Evolutionary conservation across 2,113 vertebrate species (phyloP).

Genomic region (Chinchilla lanigera): DNA sequence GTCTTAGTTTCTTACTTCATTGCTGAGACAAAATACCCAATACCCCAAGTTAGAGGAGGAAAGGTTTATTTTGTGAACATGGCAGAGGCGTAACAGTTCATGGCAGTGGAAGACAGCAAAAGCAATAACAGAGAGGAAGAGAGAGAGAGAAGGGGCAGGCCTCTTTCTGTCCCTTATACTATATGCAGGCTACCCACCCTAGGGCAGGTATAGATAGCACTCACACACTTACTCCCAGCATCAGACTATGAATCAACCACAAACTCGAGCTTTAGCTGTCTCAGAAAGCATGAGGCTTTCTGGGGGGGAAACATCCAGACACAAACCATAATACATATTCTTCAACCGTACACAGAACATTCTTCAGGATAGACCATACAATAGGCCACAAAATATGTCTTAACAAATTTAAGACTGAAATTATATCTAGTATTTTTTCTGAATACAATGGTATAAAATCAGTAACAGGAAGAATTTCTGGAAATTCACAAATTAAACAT

Average conservation of each 20-base stretch:
- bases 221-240: not conserved
- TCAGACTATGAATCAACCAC: not conserved
- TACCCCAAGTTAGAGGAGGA: not conserved
- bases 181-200: not conserved
- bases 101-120: not conserved
- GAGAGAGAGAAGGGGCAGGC: not conserved
- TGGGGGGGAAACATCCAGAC: not conserved
- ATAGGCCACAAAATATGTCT: not conserved
- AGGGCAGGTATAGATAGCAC: not conserved
- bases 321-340: not conserved
- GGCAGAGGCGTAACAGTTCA: not conserved
- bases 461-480: not conserved
- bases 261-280: not conserved
- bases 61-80: not conserved
- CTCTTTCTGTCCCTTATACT: not conserved
- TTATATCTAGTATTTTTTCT: not conserved
- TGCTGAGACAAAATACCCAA: not conserved
- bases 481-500: not conserved
- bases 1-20: not conserved
- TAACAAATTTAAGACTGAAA: not conserved
- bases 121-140: not conserved
- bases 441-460: not conserved
- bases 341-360: not conserved
- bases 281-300: not conserved
- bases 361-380: not conserved